These are phyloP conservation scores for Anolis sagrei DNA, from an alignment of 2,113 vertebrate species.

Conservation along the genomic window DNA sequence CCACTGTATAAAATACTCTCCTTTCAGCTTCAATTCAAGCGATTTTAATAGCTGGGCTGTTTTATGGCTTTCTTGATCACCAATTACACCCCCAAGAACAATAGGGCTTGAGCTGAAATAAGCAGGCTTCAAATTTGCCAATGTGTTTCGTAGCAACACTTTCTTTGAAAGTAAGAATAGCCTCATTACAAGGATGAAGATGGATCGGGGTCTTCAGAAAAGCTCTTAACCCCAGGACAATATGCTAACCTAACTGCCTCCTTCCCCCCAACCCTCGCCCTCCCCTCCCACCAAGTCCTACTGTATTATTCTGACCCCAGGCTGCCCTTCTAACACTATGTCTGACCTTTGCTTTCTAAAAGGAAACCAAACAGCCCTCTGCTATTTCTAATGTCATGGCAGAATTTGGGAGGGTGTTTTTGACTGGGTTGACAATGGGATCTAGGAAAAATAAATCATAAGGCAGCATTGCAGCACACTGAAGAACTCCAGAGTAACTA, in stretches of 20 bases:
- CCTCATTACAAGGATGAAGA: slow-evolving; percentile 77
- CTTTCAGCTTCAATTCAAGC: slow-evolving; percentile 64
- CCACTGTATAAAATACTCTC: slow-evolving; percentile 64
- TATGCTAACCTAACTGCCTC: slow-evolving; percentile 74
- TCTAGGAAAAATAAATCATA: slow-evolving; percentile 83
- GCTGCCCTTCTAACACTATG: slow-evolving; percentile 78
- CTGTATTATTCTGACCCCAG: slow-evolving; percentile 81
- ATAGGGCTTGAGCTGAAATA: slow-evolving; percentile 72
- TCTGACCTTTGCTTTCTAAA: slow-evolving; percentile 81
- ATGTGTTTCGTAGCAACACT: slow-evolving; percentile 81
- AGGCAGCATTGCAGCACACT: slow-evolving; percentile 74
- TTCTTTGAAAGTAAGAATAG: slow-evolving; percentile 63
- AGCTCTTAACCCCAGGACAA: slow-evolving; percentile 68
- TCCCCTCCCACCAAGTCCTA: slow-evolving; percentile 48
- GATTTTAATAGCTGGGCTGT: slow-evolving; percentile 70
- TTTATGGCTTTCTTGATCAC: slow-evolving; percentile 82
- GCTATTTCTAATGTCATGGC: slow-evolving; percentile 72
- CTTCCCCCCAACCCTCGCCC: not conserved
- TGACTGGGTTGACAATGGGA: slow-evolving; percentile 77
- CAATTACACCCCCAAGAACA: slow-evolving; percentile 79
- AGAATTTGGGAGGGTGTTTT: slow-evolving; percentile 70
- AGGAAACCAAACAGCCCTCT: slow-evolving; percentile 72
- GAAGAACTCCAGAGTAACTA: slow-evolving; percentile 72
- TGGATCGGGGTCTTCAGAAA: slow-evolving; percentile 75
- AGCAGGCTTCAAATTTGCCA: slow-evolving; percentile 77